Conservation (phyloP, 92 coral and sea anemone genomes). For the Bergia puertoricense region DNA sequence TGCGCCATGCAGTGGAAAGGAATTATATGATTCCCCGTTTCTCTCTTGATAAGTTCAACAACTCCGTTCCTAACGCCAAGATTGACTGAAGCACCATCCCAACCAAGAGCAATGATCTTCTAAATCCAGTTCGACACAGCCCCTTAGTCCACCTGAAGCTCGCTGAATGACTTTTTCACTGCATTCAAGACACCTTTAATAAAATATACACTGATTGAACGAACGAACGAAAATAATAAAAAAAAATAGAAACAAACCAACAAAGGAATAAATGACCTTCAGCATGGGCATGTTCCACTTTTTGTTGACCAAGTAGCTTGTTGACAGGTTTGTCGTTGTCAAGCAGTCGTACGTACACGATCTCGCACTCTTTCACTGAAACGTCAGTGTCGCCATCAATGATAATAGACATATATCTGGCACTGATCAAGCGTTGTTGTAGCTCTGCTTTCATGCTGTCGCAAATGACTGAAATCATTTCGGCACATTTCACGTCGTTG, state of each 20-base stretch:
- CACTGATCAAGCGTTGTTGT: conserved; percentile 17
- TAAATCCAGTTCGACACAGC: conserved; percentile 23
- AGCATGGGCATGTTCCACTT: conserved; percentile 47
- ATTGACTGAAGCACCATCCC: conserved; percentile 41
- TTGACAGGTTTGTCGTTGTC: conserved; percentile 49
- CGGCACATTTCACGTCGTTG: conserved; percentile 52
- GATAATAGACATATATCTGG: conserved; percentile 36
- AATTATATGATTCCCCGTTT: conserved; percentile 23
- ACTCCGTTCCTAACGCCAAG: conserved; percentile 33
- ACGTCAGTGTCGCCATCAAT: conserved; percentile 49
- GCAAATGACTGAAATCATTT: conserved; percentile 52
- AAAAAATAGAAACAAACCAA: neutral
- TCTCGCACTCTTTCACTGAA: conserved; percentile 47
- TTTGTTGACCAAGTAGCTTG: conserved; percentile 44
- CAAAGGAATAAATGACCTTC: conserved; percentile 25
- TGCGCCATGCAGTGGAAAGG: conserved; percentile 48
- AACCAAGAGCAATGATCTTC: conserved; percentile 20
- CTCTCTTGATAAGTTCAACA: conserved; percentile 27
- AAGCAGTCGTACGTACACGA: conserved; percentile 42
- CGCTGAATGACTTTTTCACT: conserved; percentile 36
- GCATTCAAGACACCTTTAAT: conserved; percentile 47
- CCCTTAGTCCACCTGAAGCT: conserved; percentile 6
- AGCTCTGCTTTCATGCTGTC: conserved; percentile 57
- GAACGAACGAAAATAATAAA: too few relatives aligned
- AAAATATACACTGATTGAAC: neutral